These are phyloP conservation scores for Rhopalosiphum maidis DNA, from an alignment of 1,140 invertebrate species.

Conservation along the genomic window DNA sequence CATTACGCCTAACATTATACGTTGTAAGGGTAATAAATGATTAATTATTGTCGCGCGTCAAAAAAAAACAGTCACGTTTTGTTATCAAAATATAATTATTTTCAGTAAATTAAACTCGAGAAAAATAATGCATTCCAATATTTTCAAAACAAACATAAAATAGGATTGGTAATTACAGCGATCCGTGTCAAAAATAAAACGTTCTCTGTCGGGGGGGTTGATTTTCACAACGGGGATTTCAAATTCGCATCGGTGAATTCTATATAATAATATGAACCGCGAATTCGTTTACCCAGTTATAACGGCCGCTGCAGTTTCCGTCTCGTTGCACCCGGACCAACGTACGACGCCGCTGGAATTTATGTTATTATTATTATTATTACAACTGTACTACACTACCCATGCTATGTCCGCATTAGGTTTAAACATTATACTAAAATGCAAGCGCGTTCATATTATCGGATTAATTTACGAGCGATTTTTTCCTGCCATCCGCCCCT, in stretches of 20 bases:
- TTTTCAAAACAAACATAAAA: neutral
- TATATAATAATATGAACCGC: neutral
- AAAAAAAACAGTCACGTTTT: neutral
- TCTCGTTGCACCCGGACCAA: neutral
- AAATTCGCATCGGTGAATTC: neutral
- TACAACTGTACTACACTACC: neutral
- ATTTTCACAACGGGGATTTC: neutral
- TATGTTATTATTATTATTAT: neutral
- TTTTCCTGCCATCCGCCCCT: neutral
- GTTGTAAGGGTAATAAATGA: neutral
- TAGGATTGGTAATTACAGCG: neutral
- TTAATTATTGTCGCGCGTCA: neutral
- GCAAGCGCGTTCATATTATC: neutral
- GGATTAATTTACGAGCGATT: slow-evolving; percentile 46
- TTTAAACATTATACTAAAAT: slow-evolving; percentile 15
- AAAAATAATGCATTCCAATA: too few relatives aligned
- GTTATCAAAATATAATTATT: neutral
- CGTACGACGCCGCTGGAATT: neutral
- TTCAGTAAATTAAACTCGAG: neutral
- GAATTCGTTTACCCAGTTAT: neutral
- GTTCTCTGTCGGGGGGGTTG: neutral
- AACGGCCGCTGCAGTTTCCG: neutral
- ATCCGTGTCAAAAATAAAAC: neutral
- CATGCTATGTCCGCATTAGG: neutral
- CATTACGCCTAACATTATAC: too few relatives aligned